These are phyloP conservation scores for Agonopterix arenella DNA, from an alignment of 2,888 invertebrate genomes.

Conservation along the genomic window DNA sequence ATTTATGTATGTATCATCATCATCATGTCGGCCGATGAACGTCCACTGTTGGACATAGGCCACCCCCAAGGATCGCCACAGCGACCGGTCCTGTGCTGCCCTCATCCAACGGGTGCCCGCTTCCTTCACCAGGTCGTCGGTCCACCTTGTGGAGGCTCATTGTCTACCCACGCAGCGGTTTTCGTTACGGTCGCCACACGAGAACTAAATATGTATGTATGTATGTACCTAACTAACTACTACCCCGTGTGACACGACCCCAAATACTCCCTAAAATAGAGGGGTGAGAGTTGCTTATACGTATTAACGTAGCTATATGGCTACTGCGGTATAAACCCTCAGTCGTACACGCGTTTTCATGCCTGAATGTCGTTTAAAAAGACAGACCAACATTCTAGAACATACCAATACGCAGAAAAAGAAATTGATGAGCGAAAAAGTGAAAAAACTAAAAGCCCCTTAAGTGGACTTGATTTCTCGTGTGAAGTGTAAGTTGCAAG, in stretches of 20 bases:
- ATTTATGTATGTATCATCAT: no score
- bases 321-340: constrained; percentile 35
- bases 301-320: constrained; percentile 23
- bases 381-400: constrained; percentile 30
- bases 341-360: constrained; percentile 43
- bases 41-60: no score
- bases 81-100: no score
- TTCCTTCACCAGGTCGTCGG: no score
- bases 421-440: constrained; percentile 39
- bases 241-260: constrained; percentile 27
- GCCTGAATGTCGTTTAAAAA: constrained; percentile 63
- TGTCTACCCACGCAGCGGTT: no score
- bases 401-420: constrained; percentile 26
- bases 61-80: no score
- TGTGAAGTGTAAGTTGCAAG: constrained; percentile 54
- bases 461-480: constrained; percentile 36
- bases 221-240: background rate
- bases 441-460: constrained; percentile 45
- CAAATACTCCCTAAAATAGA: constrained; percentile 32
- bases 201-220: no score
- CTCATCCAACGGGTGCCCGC: no score
- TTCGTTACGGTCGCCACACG: no score
- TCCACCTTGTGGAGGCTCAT: no score
- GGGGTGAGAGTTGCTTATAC: constrained; percentile 32
- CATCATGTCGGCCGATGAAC: no score